Evolutionary conservation across 1,140 invertebrate genomes (phyloP).

Genomic region (Phymastichus coffea): DNA sequence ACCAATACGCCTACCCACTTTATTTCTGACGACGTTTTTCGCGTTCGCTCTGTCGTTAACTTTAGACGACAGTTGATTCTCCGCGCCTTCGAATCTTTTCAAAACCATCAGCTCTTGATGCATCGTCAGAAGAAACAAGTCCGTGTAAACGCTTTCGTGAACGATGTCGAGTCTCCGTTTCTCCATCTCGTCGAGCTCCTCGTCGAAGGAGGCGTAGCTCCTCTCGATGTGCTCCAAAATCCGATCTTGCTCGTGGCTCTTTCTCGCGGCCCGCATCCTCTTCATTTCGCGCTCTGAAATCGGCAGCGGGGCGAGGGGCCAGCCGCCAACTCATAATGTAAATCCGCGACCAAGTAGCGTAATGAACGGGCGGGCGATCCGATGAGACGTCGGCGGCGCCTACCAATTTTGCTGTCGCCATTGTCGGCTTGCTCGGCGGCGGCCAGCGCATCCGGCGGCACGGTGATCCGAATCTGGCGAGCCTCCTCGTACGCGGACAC

Average conservation of each 20-base stretch:
- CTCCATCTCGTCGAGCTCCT: slow-evolving; percentile 62
- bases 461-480: background rate
- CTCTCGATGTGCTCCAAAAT: slow-evolving; percentile 62
- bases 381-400: no score
- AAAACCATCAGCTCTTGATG: slow-evolving; percentile 78
- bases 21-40: slow-evolving; percentile 36
- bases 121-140: slow-evolving; percentile 69
- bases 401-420: slow-evolving; percentile 20
- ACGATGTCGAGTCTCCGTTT: slow-evolving; percentile 65
- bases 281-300: slow-evolving; percentile 49
- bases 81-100: slow-evolving; percentile 72
- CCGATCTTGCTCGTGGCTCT: slow-evolving; percentile 64
- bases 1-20: slow-evolving; percentile 38
- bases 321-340: no score
- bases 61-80: slow-evolving; percentile 65
- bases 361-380: no score
- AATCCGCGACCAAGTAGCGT: no score
- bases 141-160: slow-evolving; percentile 64
- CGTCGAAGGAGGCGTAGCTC: slow-evolving; percentile 66
- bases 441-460: background rate
- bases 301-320: background rate
- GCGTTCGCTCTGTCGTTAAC: slow-evolving; percentile 49
- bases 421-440: slow-evolving; percentile 3
- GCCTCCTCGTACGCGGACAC: background rate
- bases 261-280: slow-evolving; percentile 37